phyloP scores from a whole-genome alignment of 2,888 invertebrate genomes.

The Shargacucullia verbasci region DNA sequence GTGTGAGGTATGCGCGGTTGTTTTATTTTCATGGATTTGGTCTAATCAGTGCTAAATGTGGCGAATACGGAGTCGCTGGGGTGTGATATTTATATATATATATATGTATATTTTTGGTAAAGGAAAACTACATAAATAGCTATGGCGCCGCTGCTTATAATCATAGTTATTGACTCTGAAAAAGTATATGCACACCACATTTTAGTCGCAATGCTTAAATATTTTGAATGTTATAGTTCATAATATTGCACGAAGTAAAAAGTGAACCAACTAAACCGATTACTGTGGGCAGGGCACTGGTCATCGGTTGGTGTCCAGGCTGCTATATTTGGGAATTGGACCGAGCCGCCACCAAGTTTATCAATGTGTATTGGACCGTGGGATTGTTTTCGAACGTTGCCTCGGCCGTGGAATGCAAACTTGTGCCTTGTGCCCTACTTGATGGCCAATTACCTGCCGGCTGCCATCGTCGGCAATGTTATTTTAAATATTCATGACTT shows the following conservation, averaged over 20 bases:
- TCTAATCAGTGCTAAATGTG: no score
- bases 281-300: slow-evolving; percentile 50
- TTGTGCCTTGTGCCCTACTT: slow-evolving; percentile 64
- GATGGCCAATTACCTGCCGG: slow-evolving; percentile 56
- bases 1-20: no score
- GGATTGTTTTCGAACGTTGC: slow-evolving; percentile 80
- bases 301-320: slow-evolving; percentile 50
- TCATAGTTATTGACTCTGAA: no score
- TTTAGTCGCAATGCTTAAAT: no score
- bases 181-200: no score
- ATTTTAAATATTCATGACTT: slow-evolving; percentile 25
- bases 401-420: slow-evolving; percentile 65
- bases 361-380: slow-evolving; percentile 80
- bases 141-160: no score
- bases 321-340: slow-evolving; percentile 75
- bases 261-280: slow-evolving; percentile 32
- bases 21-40: no score
- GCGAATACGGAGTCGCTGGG: no score
- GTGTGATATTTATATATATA: no score
- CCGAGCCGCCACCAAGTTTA: slow-evolving; percentile 74
- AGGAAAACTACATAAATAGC: no score
- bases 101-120: no score
- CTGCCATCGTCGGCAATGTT: slow-evolving; percentile 23
- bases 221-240: no score
- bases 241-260: neutral